phyloP scores from a whole-genome alignment of 2,113 vertebrate genomes.

The Phaethon lepturus region DNA sequence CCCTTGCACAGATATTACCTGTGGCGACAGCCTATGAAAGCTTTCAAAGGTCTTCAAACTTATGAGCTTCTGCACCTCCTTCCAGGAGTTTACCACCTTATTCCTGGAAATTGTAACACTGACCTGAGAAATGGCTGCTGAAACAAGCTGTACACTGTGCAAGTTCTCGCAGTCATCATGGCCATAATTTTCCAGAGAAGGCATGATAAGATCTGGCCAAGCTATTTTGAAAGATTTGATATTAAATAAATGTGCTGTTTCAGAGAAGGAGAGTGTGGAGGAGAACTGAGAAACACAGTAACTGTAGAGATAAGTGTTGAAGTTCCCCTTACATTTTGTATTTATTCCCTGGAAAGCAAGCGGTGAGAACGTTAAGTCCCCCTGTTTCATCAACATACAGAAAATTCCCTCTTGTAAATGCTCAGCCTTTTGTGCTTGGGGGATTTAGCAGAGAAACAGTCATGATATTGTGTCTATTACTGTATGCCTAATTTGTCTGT shows the following conservation, averaged over 20 bases:
- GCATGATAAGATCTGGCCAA: neutral
- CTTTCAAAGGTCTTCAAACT: constrained; percentile 28
- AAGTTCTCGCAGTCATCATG: neutral
- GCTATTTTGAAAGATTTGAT: constrained; percentile 6
- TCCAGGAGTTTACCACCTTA: constrained; percentile 1
- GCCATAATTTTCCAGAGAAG: neutral
- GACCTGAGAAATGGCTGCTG: constrained; percentile 7
- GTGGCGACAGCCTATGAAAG: neutral
- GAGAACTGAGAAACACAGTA: neutral
- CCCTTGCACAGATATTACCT: neutral
- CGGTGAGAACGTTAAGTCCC: neutral
- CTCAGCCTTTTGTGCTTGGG: neutral
- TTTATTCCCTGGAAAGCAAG: neutral
- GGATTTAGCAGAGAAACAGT: neutral
- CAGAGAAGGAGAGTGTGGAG: neutral
- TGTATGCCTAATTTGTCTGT: neutral
- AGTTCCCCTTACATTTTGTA: neutral
- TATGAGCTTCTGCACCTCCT: neutral
- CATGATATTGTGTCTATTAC: neutral
- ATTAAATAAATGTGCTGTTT: neutral
- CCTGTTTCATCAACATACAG: neutral
- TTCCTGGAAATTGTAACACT: constrained; percentile 37
- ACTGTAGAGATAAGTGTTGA: neutral
- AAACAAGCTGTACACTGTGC: constrained; percentile 26
- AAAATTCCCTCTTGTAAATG: neutral